Evolutionary conservation across 2,797 vertebrate genomes (phyloP).

Genomic region (Dendrocincla fuliginosa): DNA sequence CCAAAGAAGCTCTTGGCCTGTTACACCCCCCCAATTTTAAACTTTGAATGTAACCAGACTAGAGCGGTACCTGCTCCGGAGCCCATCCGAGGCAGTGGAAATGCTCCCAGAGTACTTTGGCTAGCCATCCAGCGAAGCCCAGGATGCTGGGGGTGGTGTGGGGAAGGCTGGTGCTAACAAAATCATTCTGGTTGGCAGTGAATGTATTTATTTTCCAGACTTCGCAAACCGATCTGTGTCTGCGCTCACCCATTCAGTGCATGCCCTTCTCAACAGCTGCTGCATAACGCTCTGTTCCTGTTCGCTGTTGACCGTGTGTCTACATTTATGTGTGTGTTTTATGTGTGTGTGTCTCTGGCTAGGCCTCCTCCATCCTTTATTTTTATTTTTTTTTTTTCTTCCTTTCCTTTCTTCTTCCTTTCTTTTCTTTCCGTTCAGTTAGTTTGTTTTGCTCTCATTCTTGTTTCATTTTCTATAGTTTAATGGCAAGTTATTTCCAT

Average conservation of each 20-base stretch:
- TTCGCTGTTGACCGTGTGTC: constrained; percentile 74
- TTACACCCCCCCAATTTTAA: not conserved
- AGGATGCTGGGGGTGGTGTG: not conserved
- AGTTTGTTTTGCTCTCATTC: constrained; percentile 26
- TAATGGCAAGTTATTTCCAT: constrained; percentile 75
- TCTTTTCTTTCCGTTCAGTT: constrained; percentile 1
- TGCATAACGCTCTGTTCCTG: constrained; percentile 73
- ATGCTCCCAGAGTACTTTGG: not conserved
- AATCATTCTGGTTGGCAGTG: constrained; percentile 52
- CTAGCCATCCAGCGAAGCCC: not conserved
- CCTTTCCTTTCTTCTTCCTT: constrained; percentile 1
- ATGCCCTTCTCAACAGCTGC: constrained; percentile 71
- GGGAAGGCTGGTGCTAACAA: not conserved
- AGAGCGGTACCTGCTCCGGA: not conserved
- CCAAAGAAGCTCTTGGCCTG: not conserved
- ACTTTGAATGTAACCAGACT: not conserved
- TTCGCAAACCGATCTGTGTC: constrained; percentile 63
- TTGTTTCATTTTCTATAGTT: constrained; percentile 55
- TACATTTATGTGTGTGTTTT: constrained; percentile 73
- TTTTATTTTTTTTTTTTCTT: not conserved
- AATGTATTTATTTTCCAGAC: constrained; percentile 71
- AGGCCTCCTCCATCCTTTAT: constrained; percentile 63
- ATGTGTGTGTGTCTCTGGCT: constrained; percentile 64
- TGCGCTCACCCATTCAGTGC: constrained; percentile 70
- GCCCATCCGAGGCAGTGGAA: not conserved